phyloP scores from a whole-genome alignment of 92 coral and sea anemone species.

The Plumapathes pennacea region DNA sequence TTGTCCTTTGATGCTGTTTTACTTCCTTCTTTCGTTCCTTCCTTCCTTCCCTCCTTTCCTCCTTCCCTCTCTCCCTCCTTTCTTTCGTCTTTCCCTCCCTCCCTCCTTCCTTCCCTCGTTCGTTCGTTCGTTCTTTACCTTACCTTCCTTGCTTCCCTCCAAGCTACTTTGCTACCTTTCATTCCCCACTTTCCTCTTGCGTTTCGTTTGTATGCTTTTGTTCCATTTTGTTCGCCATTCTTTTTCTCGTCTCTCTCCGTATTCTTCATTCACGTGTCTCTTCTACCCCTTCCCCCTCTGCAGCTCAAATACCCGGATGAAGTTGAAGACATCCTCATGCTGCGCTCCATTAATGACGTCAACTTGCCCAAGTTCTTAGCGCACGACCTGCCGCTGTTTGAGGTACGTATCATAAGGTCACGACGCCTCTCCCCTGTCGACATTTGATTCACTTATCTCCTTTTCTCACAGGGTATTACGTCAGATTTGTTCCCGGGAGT shows the following conservation, averaged over 20 bases:
- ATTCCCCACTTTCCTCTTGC: not conserved
- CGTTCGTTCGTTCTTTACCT: not conserved
- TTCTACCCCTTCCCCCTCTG: not conserved
- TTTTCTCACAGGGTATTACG: slow-evolving; percentile 80
- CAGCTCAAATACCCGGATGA: slow-evolving; percentile 96
- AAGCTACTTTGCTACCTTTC: not conserved
- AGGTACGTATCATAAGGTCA: slow-evolving; percentile 43
- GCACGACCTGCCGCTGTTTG: slow-evolving; percentile 92
- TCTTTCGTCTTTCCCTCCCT: no score
- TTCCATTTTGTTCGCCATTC: not conserved
- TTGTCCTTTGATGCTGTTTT: no score
- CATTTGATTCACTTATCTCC: not conserved
- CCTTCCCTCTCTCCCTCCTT: no score
- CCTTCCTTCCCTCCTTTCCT: no score
- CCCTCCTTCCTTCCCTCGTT: no score
- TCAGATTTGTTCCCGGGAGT: slow-evolving; percentile 98
- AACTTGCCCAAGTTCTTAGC: slow-evolving; percentile 97
- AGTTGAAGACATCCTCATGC: slow-evolving; percentile 90
- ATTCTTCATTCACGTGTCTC: no score
- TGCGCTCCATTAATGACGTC: slow-evolving; percentile 95
- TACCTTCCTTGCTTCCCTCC: not conserved
- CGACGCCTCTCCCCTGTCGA: not conserved
- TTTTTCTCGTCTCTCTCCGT: not conserved
- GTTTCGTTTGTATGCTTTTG: no score
- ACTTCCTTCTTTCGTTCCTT: no score